Base-by-base conservation (phyloP, 2,113 vertebrate genomes). In the Columbina picui region DNA sequence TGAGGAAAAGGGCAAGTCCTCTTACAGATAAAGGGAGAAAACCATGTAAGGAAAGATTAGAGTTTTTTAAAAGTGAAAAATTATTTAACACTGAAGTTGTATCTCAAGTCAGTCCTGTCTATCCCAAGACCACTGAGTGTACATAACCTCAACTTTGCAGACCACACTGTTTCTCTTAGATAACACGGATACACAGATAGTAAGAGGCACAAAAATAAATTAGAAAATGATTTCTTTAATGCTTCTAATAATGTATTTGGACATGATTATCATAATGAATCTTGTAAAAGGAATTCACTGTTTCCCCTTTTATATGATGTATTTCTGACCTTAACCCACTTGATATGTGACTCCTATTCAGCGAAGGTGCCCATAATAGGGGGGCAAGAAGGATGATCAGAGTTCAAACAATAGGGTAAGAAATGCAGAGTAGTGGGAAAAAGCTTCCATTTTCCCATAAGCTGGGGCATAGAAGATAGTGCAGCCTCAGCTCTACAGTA, bases 381-480 rank as follows among this genome's bases (percentile, higher is more conserved):
- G 87, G 95, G 94, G 90, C 89, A 93, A 87, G 89, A 87, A 89
- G 81, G 81, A 94, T 80, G 81, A 93, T 74, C 91, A 94, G 94
- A 94, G 96, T 97, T 97, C 96, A 97, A 94, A 97, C 94, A 96
- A 94, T 91, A 94, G 96, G 94, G 92, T 95, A 89, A 94, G 90
- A 93, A 96, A 96, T 89, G 92, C 87, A 94, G 61, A 91, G 90
- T 69, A 91, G 92, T 89, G 92, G 91, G 95, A 82, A 93, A 95
- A 97, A 93, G 82, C 96, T 95, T 96, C 87, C 87, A 91, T 95
- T 96, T 96, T 95, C 90, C 85, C 94, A 97, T 96, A 97, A 76
- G 87, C 92, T 82, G 86, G 81, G 77, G 69, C 84, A 91, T 38
- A 91, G 94, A 86, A 94, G 96, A 93, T 95, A 87, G 76, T 96